These are phyloP conservation scores for Dendrolimus kikuchii DNA, from an alignment of 1,140 invertebrate species.

Conservation along the genomic window DNA sequence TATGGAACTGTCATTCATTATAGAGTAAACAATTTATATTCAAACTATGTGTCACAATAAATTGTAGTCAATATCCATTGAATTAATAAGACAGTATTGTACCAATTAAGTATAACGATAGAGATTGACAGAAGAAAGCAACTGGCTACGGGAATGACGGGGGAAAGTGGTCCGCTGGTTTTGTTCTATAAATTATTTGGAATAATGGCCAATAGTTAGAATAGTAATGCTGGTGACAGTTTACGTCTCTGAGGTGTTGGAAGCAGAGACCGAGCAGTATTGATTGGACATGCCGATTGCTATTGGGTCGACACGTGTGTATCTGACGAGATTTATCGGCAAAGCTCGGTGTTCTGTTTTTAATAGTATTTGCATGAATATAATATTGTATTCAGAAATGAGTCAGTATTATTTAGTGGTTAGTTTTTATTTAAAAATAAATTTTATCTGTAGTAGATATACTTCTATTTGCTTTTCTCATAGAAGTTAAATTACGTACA, in stretches of 20 bases:
- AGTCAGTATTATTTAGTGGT: too few species aligned
- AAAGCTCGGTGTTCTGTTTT: background rate
- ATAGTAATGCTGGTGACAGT: slow-evolving; percentile 2
- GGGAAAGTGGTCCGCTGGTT: slow-evolving; percentile 32
- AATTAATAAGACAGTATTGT: slow-evolving; percentile 2
- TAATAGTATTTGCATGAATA: background rate
- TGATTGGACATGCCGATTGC: background rate
- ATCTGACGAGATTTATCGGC: background rate
- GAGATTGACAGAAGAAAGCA: slow-evolving; percentile 37
- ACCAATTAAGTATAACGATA: slow-evolving; percentile 28
- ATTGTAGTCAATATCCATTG: too few species aligned
- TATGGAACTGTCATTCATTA: too few species aligned
- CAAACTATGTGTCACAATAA: too few species aligned
- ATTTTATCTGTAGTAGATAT: too few species aligned
- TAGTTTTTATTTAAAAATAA: too few species aligned
- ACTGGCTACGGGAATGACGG: slow-evolving; percentile 17
- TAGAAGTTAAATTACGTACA: too few species aligned
- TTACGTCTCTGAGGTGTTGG: background rate
- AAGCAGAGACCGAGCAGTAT: background rate
- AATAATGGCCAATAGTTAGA: slow-evolving; percentile 18
- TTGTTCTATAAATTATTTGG: slow-evolving; percentile 18
- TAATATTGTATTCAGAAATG: too few species aligned
- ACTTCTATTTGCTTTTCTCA: too few species aligned
- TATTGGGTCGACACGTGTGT: background rate
- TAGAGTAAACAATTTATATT: too few species aligned